Percentiles rank a stretch among this genome's conserved stretches.
Evolutionary conservation across 2,797 vertebrate species (phyloP).

Genomic region (Poeciliopsis turneri): DNA sequence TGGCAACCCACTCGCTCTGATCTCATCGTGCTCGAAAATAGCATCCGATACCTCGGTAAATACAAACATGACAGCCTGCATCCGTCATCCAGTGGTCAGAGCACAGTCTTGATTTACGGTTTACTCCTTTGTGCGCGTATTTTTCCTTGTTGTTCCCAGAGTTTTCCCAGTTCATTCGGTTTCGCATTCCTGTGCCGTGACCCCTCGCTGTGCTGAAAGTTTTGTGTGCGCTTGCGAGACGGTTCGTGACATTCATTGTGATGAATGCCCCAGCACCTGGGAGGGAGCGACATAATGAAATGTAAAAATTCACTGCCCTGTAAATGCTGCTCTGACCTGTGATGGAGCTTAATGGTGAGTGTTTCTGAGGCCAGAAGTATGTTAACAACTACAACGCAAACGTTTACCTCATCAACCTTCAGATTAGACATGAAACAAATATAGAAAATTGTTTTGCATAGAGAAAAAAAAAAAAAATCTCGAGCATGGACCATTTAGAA

Average conservation of each 20-base stretch:
- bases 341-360: slow-evolving; percentile 15
- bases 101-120: slow-evolving; percentile 58
- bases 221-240: slow-evolving; percentile 18
- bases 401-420: slow-evolving; percentile 26
- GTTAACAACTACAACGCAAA: slow-evolving; percentile 26
- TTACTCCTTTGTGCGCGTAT: slow-evolving; percentile 48
- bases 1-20: slow-evolving; percentile 54
- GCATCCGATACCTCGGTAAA: slow-evolving; percentile 56
- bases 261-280: slow-evolving; percentile 42
- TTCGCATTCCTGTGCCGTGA: slow-evolving; percentile 51
- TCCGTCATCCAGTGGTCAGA: slow-evolving; percentile 59
- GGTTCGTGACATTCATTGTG: slow-evolving; percentile 23
- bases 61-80: slow-evolving; percentile 62
- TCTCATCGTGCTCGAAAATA: slow-evolving; percentile 52
- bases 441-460: slow-evolving; percentile 10
- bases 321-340: slow-evolving; percentile 32
- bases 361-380: slow-evolving; percentile 24
- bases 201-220: slow-evolving; percentile 40
- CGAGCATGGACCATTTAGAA: slow-evolving; percentile 17
- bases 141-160: slow-evolving; percentile 54
- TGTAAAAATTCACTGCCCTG: slow-evolving; percentile 20
- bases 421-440: slow-evolving; percentile 36
- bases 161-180: slow-evolving; percentile 54
- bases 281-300: slow-evolving; percentile 34
- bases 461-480: slow-evolving; percentile 7